Evolutionary conservation across 2,797 vertebrate genomes (phyloP).

Genomic region (Gambelia wislizenii): DNA sequence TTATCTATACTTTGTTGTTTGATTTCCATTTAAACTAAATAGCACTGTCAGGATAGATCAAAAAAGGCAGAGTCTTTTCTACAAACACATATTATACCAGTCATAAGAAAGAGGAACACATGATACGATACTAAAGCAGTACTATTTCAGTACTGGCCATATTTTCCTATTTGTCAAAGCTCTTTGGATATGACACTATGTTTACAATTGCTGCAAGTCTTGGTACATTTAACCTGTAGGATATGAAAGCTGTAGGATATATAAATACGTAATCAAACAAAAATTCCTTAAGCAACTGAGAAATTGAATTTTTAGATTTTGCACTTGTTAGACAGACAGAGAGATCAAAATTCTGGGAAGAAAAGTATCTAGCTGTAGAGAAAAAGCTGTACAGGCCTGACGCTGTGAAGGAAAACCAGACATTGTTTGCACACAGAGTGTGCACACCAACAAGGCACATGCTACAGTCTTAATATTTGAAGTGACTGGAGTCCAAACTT

Average conservation of each 20-base stretch:
- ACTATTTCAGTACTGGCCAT: conserved; percentile 41
- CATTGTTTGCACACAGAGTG: conserved; percentile 58
- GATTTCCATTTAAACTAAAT: conserved; percentile 73
- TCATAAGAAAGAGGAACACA: conserved; percentile 64
- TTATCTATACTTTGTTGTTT: conserved; percentile 72
- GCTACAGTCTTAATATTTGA: conserved; percentile 62
- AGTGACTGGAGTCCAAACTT: conserved; percentile 55
- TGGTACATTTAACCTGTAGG: background rate
- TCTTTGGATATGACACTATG: conserved; percentile 50
- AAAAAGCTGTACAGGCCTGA: conserved; percentile 55
- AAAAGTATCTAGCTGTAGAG: conserved; percentile 65
- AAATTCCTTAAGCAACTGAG: background rate
- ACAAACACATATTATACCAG: conserved; percentile 56
- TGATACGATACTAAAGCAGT: conserved; percentile 36
- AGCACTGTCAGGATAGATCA: conserved; percentile 66
- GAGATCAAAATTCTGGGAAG: conserved; percentile 62
- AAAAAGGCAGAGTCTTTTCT: conserved; percentile 62
- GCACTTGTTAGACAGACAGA: conserved; percentile 67
- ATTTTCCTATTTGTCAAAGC: conserved; percentile 46
- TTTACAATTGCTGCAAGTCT: background rate
- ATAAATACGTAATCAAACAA: background rate
- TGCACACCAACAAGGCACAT: conserved; percentile 39
- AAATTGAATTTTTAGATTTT: conserved; percentile 45
- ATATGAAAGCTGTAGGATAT: background rate
- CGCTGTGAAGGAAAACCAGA: conserved; percentile 61